Evolutionary conservation across 2,797 vertebrate genomes (phyloP).

Genomic region (Orientallactaga sibirica): DNA sequence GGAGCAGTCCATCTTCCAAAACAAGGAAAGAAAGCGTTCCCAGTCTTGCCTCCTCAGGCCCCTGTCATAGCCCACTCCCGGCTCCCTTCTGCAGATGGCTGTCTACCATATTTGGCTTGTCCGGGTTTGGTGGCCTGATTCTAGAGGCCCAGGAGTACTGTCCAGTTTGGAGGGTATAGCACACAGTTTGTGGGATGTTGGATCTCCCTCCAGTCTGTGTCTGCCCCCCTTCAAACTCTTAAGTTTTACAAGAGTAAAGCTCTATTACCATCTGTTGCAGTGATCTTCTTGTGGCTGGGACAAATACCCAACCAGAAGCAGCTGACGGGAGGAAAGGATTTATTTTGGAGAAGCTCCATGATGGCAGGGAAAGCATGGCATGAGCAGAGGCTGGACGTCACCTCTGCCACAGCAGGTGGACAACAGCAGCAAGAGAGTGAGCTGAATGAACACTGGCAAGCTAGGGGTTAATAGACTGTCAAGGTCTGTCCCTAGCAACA

Average conservation of each 20-base stretch:
- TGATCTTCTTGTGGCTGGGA: no score
- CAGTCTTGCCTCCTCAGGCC: background rate
- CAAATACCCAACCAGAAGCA: no score
- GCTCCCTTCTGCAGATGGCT: background rate
- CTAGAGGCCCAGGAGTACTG: background rate
- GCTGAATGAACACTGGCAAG: no score
- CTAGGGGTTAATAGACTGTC: no score
- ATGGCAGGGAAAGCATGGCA: no score
- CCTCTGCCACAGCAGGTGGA: no score
- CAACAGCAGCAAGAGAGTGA: no score
- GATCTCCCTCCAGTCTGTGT: background rate
- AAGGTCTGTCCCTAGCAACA: no score
- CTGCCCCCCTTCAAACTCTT: background rate
- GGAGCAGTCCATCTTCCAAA: conserved; percentile 20
- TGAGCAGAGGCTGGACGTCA: no score
- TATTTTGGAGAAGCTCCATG: no score
- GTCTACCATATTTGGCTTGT: background rate
- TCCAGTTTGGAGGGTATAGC: background rate
- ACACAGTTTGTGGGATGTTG: background rate
- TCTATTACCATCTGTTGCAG: background rate
- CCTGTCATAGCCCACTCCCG: background rate
- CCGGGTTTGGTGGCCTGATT: background rate
- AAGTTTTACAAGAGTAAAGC: background rate
- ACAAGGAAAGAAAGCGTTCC: conserved; percentile 33
- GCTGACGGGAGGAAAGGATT: no score